Conservation (phyloP, 1,140 invertebrate species). For the Drosophila nigrodunni region DNA sequence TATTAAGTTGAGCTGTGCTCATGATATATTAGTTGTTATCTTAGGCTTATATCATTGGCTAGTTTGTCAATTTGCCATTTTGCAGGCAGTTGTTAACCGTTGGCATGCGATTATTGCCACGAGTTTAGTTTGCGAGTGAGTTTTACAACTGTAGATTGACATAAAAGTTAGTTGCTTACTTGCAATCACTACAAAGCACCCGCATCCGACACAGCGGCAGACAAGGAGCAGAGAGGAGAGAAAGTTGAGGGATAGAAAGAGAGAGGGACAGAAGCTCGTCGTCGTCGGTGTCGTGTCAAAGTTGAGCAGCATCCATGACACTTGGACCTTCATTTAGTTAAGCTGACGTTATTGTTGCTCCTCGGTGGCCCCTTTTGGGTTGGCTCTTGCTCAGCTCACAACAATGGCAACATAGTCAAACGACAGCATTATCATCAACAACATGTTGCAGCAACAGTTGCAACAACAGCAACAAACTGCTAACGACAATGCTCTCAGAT, state of each 20-base stretch:
- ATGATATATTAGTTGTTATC: not conserved
- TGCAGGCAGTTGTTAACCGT: conserved; percentile 27
- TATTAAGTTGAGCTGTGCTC: not conserved
- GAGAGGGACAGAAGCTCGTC: not conserved
- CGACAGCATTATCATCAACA: conserved; percentile 74
- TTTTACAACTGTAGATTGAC: conserved; percentile 55
- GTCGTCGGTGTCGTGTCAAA: conserved; percentile 44
- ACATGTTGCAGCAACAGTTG: conserved; percentile 72
- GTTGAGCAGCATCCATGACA: conserved; percentile 59
- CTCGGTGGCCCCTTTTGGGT: not conserved
- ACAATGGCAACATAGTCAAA: conserved; percentile 74
- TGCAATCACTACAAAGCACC: conserved; percentile 45
- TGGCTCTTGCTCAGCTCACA: conserved; percentile 24
- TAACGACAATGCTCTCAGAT: conserved; percentile 57
- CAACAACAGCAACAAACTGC: conserved; percentile 38
- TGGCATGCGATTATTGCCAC: conserved; percentile 52
- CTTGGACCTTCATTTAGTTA: conserved; percentile 74
- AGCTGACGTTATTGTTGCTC: conserved; percentile 54
- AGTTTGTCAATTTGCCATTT: conserved; percentile 18
- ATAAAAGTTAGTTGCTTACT: conserved; percentile 51
- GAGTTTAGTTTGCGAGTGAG: conserved; percentile 49
- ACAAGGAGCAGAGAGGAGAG: not conserved
- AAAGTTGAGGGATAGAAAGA: not conserved
- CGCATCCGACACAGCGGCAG: not conserved
- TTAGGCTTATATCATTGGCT: not conserved